These are phyloP conservation scores for Rhabdomys pumilio DNA, from an alignment of 2,797 vertebrate species.

Conservation along the genomic window DNA sequence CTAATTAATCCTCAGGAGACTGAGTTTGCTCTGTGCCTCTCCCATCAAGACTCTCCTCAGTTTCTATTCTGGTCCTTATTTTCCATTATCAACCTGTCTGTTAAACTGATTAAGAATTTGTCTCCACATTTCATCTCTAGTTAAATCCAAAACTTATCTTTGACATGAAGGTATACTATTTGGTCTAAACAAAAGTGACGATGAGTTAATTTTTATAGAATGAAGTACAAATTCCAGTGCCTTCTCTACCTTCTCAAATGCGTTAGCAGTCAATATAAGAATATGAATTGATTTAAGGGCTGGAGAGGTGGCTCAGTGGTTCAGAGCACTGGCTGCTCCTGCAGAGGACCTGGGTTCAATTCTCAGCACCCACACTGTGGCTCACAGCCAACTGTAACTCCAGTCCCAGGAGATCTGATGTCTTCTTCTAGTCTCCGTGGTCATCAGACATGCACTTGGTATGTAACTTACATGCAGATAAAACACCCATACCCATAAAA, in stretches of 20 bases:
- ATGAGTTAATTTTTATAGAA: neutral
- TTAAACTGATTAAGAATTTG: neutral
- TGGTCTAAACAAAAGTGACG: neutral
- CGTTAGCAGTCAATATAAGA: neutral
- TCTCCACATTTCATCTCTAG: neutral
- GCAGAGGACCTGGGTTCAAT: neutral
- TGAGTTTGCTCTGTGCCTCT: neutral
- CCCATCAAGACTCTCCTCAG: neutral
- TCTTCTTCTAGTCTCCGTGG: neutral
- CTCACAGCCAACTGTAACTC: neutral
- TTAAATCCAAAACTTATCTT: neutral
- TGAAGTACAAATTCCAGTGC: neutral
- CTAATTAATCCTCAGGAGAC: constrained; percentile 5
- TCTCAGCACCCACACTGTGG: neutral
- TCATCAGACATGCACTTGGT: neutral
- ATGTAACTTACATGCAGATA: neutral
- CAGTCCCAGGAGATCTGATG: neutral
- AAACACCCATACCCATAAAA: neutral
- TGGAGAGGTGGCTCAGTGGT: too few species aligned
- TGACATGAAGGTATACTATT: neutral
- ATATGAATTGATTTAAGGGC: neutral
- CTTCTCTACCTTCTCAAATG: neutral
- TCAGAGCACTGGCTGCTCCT: neutral
- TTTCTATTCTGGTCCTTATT: neutral
- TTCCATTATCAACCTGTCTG: neutral